phyloP scores from a whole-genome alignment of 2,888 invertebrate genomes.

The Ernsta delagoae region DNA sequence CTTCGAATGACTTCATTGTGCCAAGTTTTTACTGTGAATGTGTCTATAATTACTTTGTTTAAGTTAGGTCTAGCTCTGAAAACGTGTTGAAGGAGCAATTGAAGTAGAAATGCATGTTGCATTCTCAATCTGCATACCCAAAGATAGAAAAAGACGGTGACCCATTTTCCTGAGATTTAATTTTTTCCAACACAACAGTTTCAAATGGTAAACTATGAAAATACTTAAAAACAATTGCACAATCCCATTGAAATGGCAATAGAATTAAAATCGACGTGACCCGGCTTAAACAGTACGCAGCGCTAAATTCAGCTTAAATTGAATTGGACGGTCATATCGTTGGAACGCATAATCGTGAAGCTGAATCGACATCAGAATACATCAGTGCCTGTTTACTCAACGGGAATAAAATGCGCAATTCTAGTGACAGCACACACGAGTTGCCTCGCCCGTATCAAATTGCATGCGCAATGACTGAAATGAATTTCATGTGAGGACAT shows the following conservation, averaged over 20 bases:
- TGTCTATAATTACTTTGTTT: conserved; percentile 3
- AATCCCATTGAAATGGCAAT: conserved; percentile 22
- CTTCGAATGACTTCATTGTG: conserved; percentile 4
- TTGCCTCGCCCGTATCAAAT: neutral
- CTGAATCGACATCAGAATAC: conserved; percentile 31
- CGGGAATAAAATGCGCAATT: conserved; percentile 30
- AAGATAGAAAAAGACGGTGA: no score
- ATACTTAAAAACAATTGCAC: conserved; percentile 13
- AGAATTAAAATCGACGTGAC: conserved; percentile 25
- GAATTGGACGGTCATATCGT: conserved; percentile 32
- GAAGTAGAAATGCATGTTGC: no score
- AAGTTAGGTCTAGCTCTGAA: neutral
- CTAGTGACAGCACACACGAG: conserved; percentile 42
- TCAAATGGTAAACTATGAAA: conserved; percentile 13
- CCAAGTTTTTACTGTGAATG: conserved; percentile 8
- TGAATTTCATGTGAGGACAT: conserved; percentile 55
- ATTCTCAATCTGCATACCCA: no score
- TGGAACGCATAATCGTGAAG: conserved; percentile 33
- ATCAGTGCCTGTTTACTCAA: conserved; percentile 34
- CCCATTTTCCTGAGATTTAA: neutral
- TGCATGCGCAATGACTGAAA: conserved; percentile 49
- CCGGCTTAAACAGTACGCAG: conserved; percentile 26
- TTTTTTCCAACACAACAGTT: neutral
- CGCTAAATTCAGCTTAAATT: conserved; percentile 33
- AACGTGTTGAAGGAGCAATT: no score